Percentiles rank a stretch among this genome's conserved stretches.
Conservation (phyloP, 1,140 invertebrate species). For the Aplysia californica region DNA sequence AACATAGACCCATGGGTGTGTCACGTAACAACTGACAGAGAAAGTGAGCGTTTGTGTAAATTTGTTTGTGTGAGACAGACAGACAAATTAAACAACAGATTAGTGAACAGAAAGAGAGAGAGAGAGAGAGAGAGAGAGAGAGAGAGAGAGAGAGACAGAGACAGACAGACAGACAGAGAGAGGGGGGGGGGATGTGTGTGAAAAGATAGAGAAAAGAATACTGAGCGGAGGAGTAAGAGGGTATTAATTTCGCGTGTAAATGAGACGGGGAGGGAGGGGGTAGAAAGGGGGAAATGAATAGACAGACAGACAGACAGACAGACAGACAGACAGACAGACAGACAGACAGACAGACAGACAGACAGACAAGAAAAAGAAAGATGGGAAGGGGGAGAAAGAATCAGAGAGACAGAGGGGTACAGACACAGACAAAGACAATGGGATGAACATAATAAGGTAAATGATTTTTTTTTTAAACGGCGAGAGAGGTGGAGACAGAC, state of each 20-base stretch:
- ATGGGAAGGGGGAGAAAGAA: too few relatives aligned
- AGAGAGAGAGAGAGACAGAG: background rate
- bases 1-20: background rate
- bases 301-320: background rate
- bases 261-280: background rate
- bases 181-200: background rate
- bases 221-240: too few relatives aligned
- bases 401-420: background rate
- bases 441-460: too few relatives aligned
- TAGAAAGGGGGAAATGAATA: background rate
- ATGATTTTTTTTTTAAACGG: too few relatives aligned
- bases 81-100: background rate
- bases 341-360: background rate
- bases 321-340: background rate
- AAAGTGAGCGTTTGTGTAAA: background rate
- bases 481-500: too few relatives aligned
- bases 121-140: background rate
- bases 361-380: too few relatives aligned
- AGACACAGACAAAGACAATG: too few relatives aligned
- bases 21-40: background rate
- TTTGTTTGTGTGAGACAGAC: background rate
- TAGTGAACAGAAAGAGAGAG: background rate
- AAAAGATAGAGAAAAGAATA: too few relatives aligned
- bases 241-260: too few relatives aligned
- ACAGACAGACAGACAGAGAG: background rate